Percentiles rank a stretch among this genome's conserved stretches.
Evolutionary conservation across 2,797 vertebrate species (phyloP).

Genomic region (Helarctos malayanus): DNA sequence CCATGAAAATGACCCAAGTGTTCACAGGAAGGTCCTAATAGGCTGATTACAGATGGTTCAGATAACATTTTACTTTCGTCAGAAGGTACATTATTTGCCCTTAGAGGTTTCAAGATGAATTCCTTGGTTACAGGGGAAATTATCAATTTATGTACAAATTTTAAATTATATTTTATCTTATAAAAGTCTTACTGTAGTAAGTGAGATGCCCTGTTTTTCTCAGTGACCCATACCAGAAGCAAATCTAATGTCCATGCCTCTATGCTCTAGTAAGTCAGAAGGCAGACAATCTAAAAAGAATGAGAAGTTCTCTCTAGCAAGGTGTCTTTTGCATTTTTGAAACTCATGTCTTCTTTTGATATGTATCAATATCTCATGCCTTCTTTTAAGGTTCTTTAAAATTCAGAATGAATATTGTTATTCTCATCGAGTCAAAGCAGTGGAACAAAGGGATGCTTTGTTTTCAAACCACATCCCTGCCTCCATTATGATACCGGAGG

Average conservation of each 20-base stretch:
- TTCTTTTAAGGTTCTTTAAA: conserved; percentile 32
- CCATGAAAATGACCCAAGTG: conserved; percentile 7
- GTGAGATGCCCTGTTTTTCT: not conserved
- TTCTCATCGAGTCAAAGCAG: conserved; percentile 36
- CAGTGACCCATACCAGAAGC: not conserved
- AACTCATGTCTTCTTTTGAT: not conserved
- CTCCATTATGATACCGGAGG: no score
- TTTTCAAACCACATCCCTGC: not conserved
- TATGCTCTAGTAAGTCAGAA: not conserved
- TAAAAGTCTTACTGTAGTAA: not conserved
- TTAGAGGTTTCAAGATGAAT: conserved; percentile 9
- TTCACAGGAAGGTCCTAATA: conserved; percentile 20
- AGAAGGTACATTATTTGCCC: not conserved
- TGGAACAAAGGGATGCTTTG: not conserved
- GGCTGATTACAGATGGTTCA: not conserved
- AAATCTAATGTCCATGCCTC: not conserved
- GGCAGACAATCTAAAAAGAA: conserved; percentile 18
- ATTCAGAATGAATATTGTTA: conserved; percentile 37
- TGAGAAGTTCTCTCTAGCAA: not conserved
- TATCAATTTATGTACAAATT: not conserved
- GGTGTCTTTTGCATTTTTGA: not conserved
- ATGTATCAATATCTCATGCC: not conserved
- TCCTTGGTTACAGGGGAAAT: not conserved
- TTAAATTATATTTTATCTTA: conserved; percentile 10
- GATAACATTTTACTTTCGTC: not conserved